Evolutionary conservation across 92 coral and sea anemone species (phyloP).

Genomic region (Plumapathes pennacea): DNA sequence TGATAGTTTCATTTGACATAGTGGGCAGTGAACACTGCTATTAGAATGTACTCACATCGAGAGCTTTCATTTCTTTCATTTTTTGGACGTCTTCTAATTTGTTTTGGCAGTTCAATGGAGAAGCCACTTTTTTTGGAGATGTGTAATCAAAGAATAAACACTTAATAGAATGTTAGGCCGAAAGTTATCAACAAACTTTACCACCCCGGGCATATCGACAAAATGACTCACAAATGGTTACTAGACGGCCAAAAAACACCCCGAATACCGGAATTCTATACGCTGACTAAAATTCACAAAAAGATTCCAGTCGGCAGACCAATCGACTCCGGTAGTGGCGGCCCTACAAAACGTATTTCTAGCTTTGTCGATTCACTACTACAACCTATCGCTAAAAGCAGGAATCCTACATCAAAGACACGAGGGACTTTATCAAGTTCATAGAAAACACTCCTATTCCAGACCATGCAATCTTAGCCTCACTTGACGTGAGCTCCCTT

Average conservation of each 20-base stretch:
- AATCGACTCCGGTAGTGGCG: slow-evolving; percentile 4
- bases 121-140: too few species aligned
- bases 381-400: slow-evolving; percentile 47
- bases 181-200: slow-evolving; percentile 5
- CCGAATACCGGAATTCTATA: slow-evolving; percentile 44
- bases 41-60: too few species aligned
- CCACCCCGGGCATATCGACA: slow-evolving; percentile 18
- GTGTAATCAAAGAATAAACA: too few species aligned
- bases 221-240: slow-evolving; percentile 26
- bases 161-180: too few species aligned
- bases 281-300: slow-evolving; percentile 57
- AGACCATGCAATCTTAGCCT: slow-evolving; percentile 2
- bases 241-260: slow-evolving; percentile 14
- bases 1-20: too few species aligned
- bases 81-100: too few species aligned
- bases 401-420: slow-evolving; percentile 27
- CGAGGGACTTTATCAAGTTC: slow-evolving; percentile 27
- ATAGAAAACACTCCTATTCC: slow-evolving; percentile 18
- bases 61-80: too few species aligned
- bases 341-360: slow-evolving; percentile 35
- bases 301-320: slow-evolving; percentile 28
- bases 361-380: slow-evolving; percentile 44
- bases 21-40: too few species aligned
- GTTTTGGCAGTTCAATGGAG: too few species aligned
- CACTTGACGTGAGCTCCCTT: slow-evolving; percentile 5